Evolutionary conservation across 2,113 vertebrate species (phyloP).

Genomic region (Todiramphus saurophagus): DNA sequence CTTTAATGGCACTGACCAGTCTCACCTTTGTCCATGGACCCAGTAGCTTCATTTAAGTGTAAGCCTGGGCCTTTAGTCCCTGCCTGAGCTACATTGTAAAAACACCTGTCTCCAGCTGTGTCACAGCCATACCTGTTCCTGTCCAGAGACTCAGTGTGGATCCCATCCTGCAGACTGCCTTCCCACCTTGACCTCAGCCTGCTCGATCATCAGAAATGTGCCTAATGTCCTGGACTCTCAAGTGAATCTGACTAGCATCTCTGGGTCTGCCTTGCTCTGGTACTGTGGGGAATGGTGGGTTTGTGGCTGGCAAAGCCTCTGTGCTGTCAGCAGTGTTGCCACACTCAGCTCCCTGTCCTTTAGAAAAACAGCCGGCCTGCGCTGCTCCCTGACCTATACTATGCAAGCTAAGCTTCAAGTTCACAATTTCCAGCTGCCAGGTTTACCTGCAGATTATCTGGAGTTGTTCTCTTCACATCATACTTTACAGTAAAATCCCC

Average conservation of each 20-base stretch:
- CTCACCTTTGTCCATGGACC: background rate
- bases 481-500: slow-evolving; percentile 88
- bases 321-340: background rate
- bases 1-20: background rate
- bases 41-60: background rate
- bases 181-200: background rate
- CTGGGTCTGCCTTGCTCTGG: background rate
- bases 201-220: background rate
- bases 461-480: slow-evolving; percentile 82
- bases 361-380: background rate
- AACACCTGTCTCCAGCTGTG: background rate
- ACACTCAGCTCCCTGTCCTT: background rate
- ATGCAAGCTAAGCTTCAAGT: background rate
- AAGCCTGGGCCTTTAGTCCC: background rate
- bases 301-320: background rate
- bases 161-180: background rate
- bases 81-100: background rate
- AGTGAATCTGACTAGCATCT: background rate
- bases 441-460: slow-evolving; percentile 84
- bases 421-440: background rate
- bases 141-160: background rate
- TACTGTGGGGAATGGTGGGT: background rate
- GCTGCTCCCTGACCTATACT: background rate
- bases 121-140: background rate
- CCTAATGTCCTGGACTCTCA: background rate